A percentile compares a stretch with the other conserved stretches of the same genome.
phyloP scores from a whole-genome alignment of 2,888 invertebrate genomes.

The Drepanosiphum platanoidis region DNA sequence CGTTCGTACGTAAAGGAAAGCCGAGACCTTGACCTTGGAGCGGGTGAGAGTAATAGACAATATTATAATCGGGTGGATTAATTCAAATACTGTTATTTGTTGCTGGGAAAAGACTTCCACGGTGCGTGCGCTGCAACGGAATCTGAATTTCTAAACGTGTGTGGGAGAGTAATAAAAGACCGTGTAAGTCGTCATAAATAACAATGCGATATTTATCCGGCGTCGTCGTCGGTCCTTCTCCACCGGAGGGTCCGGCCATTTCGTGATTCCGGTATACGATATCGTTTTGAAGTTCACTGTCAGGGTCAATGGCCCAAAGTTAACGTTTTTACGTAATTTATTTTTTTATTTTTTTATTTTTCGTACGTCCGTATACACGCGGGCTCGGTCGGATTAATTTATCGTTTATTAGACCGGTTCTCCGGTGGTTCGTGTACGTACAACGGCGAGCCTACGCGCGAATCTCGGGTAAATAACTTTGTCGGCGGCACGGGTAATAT shows the following conservation, averaged over 20 bases:
- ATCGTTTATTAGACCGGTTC: slow-evolving; percentile 50
- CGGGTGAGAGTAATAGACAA: slow-evolving; percentile 3
- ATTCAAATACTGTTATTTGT: slow-evolving; percentile 2
- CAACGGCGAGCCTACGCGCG: slow-evolving; percentile 32
- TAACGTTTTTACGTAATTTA: slow-evolving; percentile 47
- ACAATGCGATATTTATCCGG: slow-evolving; percentile 24
- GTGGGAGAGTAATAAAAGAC: background rate
- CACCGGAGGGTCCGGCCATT: background rate
- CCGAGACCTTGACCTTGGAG: slow-evolving; percentile 2
- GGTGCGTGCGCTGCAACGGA: too few relatives aligned
- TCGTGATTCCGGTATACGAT: background rate
- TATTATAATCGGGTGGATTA: background rate
- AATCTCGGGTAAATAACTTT: slow-evolving; percentile 35
- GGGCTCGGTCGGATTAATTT: slow-evolving; percentile 36
- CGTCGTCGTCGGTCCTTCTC: background rate
- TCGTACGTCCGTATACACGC: background rate
- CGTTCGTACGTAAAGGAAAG: background rate
- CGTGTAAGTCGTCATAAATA: background rate
- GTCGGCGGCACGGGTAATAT: background rate
- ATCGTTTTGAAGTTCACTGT: slow-evolving; percentile 47
- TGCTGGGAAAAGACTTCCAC: slow-evolving; percentile 1
- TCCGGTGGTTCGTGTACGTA: background rate
- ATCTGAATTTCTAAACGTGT: background rate
- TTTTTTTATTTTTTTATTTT: slow-evolving; percentile 14
- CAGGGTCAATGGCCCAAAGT: slow-evolving; percentile 57